phyloP scores from a whole-genome alignment of 2,113 vertebrate species.

The Laticauda colubrina region DNA sequence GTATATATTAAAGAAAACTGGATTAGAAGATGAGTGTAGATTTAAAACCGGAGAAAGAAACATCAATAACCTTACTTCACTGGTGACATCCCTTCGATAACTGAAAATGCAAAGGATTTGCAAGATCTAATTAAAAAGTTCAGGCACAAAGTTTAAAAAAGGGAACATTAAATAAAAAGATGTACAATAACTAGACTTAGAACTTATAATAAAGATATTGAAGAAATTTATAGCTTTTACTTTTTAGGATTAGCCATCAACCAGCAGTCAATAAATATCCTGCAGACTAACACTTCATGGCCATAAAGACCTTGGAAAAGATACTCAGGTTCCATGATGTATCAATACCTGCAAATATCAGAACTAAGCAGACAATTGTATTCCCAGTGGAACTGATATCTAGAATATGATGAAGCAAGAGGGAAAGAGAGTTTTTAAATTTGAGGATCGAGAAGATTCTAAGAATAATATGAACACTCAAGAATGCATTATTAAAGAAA shows the following conservation, averaged over 20 bases:
- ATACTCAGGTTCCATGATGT: background rate
- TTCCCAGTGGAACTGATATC: background rate
- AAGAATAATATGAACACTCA: background rate
- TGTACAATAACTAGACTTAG: background rate
- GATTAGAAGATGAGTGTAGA: background rate
- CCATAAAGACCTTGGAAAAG: background rate
- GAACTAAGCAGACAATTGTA: background rate
- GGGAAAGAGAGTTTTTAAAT: background rate
- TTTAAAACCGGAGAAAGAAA: background rate
- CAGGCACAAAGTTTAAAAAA: background rate
- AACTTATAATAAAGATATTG: background rate
- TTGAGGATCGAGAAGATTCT: background rate
- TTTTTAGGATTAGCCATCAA: background rate
- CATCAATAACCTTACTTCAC: background rate
- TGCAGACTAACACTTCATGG: background rate
- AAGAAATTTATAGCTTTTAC: background rate
- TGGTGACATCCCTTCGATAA: background rate
- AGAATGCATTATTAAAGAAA: background rate
- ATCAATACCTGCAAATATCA: background rate
- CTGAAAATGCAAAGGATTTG: background rate
- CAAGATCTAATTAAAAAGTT: background rate
- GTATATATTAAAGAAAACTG: background rate
- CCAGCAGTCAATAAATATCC: background rate
- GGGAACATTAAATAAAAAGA: background rate
- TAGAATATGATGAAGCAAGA: background rate